Evolutionary conservation across 2,888 invertebrate species (phyloP).

Genomic region (Trisateles emortualis): DNA sequence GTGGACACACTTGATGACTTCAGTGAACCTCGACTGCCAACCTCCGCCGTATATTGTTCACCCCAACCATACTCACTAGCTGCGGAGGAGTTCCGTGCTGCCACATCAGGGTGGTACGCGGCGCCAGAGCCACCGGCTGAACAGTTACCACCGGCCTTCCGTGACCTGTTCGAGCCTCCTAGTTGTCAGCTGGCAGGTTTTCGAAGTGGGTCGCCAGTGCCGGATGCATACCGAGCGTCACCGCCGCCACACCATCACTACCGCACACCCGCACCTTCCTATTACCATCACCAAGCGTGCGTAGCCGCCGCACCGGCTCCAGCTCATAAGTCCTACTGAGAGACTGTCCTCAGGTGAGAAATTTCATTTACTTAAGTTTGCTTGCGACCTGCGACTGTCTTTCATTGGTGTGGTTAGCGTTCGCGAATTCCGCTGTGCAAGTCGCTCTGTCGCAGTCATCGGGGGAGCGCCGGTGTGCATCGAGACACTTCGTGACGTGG

Average conservation of each 20-base stretch:
- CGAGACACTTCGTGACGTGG: slow-evolving; percentile 77
- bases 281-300: slow-evolving; percentile 88
- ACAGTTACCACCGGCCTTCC: slow-evolving; percentile 77
- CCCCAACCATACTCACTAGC: slow-evolving; percentile 82
- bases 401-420: slow-evolving; percentile 48
- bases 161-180: slow-evolving; percentile 83
- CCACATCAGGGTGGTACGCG: slow-evolving; percentile 84
- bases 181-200: slow-evolving; percentile 83
- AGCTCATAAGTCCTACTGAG: slow-evolving; percentile 85
- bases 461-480: slow-evolving; percentile 58
- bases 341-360: slow-evolving; percentile 73
- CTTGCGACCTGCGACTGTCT: slow-evolving; percentile 67
- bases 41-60: slow-evolving; percentile 85
- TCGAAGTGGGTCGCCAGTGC: slow-evolving; percentile 78
- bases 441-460: slow-evolving; percentile 60
- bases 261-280: slow-evolving; percentile 78
- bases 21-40: slow-evolving; percentile 85
- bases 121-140: slow-evolving; percentile 83
- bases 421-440: slow-evolving; percentile 78
- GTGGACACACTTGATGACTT: slow-evolving; percentile 77
- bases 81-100: slow-evolving; percentile 87
- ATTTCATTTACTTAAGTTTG: slow-evolving; percentile 26
- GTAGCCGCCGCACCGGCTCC: slow-evolving; percentile 83
- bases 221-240: slow-evolving; percentile 76
- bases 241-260: slow-evolving; percentile 83